Percentiles rank a stretch among this genome's conserved stretches.
These are phyloP conservation scores for Piscicola geometra DNA, from an alignment of 2,888 invertebrate species.

Conservation along the genomic window DNA sequence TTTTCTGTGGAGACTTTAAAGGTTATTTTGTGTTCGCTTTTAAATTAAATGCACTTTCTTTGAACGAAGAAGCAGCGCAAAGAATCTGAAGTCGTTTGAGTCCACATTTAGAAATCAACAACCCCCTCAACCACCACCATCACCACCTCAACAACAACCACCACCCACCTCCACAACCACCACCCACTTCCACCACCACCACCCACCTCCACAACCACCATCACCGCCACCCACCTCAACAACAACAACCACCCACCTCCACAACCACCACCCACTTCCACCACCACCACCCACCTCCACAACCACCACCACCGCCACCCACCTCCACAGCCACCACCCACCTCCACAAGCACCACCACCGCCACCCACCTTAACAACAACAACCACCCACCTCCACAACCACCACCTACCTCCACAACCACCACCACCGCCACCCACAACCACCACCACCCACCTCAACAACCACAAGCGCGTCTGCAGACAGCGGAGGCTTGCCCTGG, in stretches of 20 bases:
- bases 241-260: background rate
- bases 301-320: background rate
- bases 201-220: too few species aligned
- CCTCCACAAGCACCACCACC: slow-evolving; percentile 16
- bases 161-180: background rate
- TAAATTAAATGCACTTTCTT: too few species aligned
- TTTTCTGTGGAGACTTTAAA: too few species aligned
- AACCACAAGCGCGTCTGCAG: background rate
- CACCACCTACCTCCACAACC: background rate
- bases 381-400: background rate
- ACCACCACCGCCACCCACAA: background rate
- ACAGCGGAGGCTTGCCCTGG: background rate
- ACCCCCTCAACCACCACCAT: too few species aligned
- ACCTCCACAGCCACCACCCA: background rate
- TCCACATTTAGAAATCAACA: too few species aligned
- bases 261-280: background rate
- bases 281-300: background rate
- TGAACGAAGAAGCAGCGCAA: too few species aligned
- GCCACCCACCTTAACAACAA: background rate
- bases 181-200: background rate
- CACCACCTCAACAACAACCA: too few species aligned
- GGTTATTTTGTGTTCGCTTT: too few species aligned
- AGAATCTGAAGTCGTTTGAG: too few species aligned
- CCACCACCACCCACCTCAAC: slow-evolving; percentile 1
- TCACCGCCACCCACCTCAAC: too few species aligned